Base-by-base conservation (phyloP, 2,797 vertebrate genomes). In the Eupleurogrammus muticus region DNA sequence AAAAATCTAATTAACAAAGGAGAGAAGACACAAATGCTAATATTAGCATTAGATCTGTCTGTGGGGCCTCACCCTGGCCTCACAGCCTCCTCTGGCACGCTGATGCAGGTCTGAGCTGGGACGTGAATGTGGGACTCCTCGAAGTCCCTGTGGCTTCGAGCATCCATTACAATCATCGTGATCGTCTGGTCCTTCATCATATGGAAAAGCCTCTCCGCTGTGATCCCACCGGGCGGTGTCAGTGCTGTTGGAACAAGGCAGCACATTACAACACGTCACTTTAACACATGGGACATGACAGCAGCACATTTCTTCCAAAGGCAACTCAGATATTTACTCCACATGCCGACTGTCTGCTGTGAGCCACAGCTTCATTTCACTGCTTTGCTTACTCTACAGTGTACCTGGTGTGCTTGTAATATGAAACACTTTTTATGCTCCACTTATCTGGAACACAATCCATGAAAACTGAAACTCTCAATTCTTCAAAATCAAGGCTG, bases 81-180 rank as follows among this genome's bases (percentile, higher is more conserved):
- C 76, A 99, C 87, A 56, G 96, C 95, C 88, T 99, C 97, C 82
- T 98, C 96, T 59, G 98, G 97, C 64, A 99, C 95, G 4, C 95
- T 96, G 88, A 99, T 90, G 65, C 89, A 94, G 53, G 20, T 90
- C 82, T 93, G 93, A 19, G 74, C 61, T 19, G 96, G 95, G 71
- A 95, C 88, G 75, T 89, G 91, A 82, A 99, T 96, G 82, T 92
- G 96, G 7, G 98, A 99, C 77, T 97, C 95, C 75, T 95, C 94
- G 83, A 96, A 98, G 91, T 98, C 96, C 47, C 71, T 91, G n/a
- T 80, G 23, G 86, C 79, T 93, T 48, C 97, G 95, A 32, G 96
- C 95, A 77, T 99, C 98, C 97, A 99, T 97, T 77, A 99, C 95
- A 67, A 99, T 93, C 67, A 96, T 50, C 54, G 93, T 93, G 44